Base-by-base conservation (phyloP, 2,888 invertebrate genomes). In the Polietes domitor region DNA sequence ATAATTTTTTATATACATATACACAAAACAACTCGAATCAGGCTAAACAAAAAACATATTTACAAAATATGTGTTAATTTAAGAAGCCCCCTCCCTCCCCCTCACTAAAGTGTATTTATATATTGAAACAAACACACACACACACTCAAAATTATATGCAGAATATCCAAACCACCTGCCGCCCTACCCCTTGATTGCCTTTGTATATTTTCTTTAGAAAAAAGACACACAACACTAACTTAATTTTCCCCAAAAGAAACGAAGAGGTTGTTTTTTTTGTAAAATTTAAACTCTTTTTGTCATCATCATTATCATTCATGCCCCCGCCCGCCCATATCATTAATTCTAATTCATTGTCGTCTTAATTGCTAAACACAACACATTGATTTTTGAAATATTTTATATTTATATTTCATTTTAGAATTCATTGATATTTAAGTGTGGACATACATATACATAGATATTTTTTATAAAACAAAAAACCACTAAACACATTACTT, bases 11-110 rank as follows among this genome's bases (percentile, higher is more conserved):
- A 47, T 28, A 37, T 32, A 37, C 21, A 19, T 65, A 65, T 65
- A 65, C 41, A 86, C 84, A 83, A 86, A 80, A 80, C 85, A 87
- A 86, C 86, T 88, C 85, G 86, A 85, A 76, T 79, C 78, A 85
- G 87, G 89, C 87, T 87, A 87, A 81, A 70, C 75, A 47, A 43
- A 73, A 15, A 65, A 41, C 24, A 75, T 17, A 37, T 78, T 76
- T 55, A 68, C 41, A 61, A 77, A 81, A 65, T 50, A 72, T 76
- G 55, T 80, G 78, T 84, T 83, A 75, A 77, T 78, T 75, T 80
- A 72, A 84, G 72, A 83, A 19, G 53, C 2, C 53, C 9, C 10
- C 10, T 15, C 7, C 53, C 6, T 2, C 53, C 53, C 10, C 53
- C 47, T 47, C 47, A 12, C n/a, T 47, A 47, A 47, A 47, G 47